Base-by-base conservation (phyloP, 2,888 invertebrate genomes). In the Rhagophthalmus giganteus region DNA sequence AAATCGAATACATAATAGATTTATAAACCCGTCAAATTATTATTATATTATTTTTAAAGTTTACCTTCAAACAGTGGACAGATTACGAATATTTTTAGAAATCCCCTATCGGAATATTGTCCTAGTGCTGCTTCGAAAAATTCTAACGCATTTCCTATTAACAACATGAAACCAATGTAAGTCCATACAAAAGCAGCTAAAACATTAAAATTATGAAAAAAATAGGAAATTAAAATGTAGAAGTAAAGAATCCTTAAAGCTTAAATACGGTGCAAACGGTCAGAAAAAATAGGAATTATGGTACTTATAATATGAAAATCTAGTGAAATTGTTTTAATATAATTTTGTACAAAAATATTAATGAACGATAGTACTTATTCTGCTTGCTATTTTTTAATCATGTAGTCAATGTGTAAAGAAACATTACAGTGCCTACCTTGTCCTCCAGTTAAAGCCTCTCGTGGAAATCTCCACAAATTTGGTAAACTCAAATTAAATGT, bases 41-140 rank as follows among this genome's bases (percentile, higher is more conserved):
- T 5, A 25, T n/a, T 15, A 42, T 8, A 15, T n/a, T n/a, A n/a
- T n/a, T n/a, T n/a, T 2, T 25, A 20, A 27, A 5, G 13, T 31
- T 31, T 35, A 55, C 55, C 55, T 53, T 55, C 59, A 46, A 60
- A 57, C 8, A 60, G 11, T 2, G 61, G 63, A 32, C 59, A 58
- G 11, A 61, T 46, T 1, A 55, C 26, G 34, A 61, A 61, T 7
- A 59, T 55, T 30, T 51, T 57, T 10, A 53, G 31, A 32, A 59
- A 50, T 20, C 63, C 63, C 38, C 47, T 54, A 10, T 38, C 38
- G 2, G 58, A 55, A 35, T 60, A 61, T 40, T 63, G 63, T 5
- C 63, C 60, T 11, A 63, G 37, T 28, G 55, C 54, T 15, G 60
- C 25, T 50, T 63, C 63, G 31, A 63, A 61, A 49, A 61, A 59